A percentile compares a stretch with the other conserved stretches of the same genome.
phyloP scores from a whole-genome alignment of 2,888 invertebrate species.

The Pachydiplax longipennis region DNA sequence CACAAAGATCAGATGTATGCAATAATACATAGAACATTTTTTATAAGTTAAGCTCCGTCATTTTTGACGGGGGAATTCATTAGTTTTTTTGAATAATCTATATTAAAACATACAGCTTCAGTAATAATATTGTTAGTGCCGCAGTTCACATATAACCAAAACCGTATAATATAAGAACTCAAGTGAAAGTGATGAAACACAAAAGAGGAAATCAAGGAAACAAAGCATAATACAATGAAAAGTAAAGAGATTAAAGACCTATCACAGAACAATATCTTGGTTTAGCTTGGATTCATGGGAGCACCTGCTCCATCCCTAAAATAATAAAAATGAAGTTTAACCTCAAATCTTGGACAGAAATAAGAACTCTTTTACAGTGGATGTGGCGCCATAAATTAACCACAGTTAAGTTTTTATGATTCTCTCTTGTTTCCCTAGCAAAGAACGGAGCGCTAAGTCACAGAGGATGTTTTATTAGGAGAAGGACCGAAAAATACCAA shows the following conservation, averaged over 20 bases:
- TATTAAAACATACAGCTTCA: too few species aligned
- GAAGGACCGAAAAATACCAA: not conserved
- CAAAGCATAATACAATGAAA: not conserved
- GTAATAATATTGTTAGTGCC: too few species aligned
- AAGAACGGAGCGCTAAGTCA: not conserved
- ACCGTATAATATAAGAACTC: too few species aligned
- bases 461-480: not conserved
- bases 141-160: too few species aligned
- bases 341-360: not conserved
- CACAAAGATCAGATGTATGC: too few species aligned
- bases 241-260: not conserved
- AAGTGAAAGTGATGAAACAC: too few species aligned
- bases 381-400: not conserved
- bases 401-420: not conserved
- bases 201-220: too few species aligned
- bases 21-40: too few species aligned
- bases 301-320: not conserved
- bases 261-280: not conserved
- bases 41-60: too few species aligned
- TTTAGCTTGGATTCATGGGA: not conserved
- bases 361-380: not conserved
- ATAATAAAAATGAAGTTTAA: not conserved
- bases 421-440: not conserved
- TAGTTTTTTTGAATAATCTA: too few species aligned
- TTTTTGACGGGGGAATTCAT: too few species aligned